Evolutionary conservation across 2,113 vertebrate genomes (phyloP), one percentile per base, ranked within the genome.

Genomic region (Mastomys natalensis): DNA sequence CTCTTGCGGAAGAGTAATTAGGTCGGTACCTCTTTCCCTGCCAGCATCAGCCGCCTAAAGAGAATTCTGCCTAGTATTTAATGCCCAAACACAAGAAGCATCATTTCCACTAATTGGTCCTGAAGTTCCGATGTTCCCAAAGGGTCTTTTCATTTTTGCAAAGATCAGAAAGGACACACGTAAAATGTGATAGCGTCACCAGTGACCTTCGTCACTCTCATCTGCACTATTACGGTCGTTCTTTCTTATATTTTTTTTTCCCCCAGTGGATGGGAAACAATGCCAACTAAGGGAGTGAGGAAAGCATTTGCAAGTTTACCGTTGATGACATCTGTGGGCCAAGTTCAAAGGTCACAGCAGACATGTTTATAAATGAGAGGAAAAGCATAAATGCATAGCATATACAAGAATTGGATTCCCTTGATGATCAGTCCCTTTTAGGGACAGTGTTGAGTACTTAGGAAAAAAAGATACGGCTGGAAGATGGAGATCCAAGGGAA

Each of bases 101-200:
- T 98, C 98, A 98, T 98, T 98, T 98, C 97, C 97, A 98, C 98
- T 99, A 99, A 99, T 99, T 99, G 98, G 98, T 98, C 98, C 97
- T 98, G 98, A 99, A 98, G 98, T 96, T 95, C 98, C 98, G 98
- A 98, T 78, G 53, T 98, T 98, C 98, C 98, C 98, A 99, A 98
- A 98, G 97, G 97, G 97, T 96, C 96, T 97, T 95, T 98, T 98
- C 98, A 98, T 99, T 98, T 90, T 90, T 97, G 97, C 92, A 92
- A 97, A 91, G 66, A 98, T 98, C 78, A 94, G 97, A 98, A 98
- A 29, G 97, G 77, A 98, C 97, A 98, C 97, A 98, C 97, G 98
- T 96, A 95, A 98, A 97, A 98, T 97, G 96, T 97, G 98, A 95
- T 98, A 98, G 97, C 98, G 96, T 98, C 98, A 97, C 98, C 96